Evolutionary conservation across 2,888 invertebrate genomes (phyloP), one percentile per base, ranked within the genome.

Genomic region (Heliconius erato): DNA sequence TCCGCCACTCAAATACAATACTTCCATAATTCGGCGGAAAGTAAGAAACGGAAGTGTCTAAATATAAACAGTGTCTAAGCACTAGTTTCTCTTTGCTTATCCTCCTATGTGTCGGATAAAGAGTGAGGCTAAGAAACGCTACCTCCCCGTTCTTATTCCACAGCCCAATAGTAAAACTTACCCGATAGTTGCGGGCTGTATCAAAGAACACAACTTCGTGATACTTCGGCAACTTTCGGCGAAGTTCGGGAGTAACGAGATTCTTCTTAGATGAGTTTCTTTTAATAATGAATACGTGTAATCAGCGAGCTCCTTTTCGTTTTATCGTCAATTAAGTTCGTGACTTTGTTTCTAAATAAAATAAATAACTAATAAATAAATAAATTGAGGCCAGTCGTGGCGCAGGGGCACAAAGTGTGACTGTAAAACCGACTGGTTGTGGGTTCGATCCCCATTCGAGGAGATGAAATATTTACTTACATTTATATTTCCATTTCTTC

Each of bases 151-250:
- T 9, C 87, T 90, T 90, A 84, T 4, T 85, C 91, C 90, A 89
- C 49, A 85, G 77, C 28, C 79, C 83, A 82, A 87, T 87, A 87
- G 87, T 86, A 87, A 91, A 92, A 93, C 91, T 92, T 91, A 89
- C 87, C 90, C 92, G 91, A 92, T 92, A 93, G 91, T 91, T 91
- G 90, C 89, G 88, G 89, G 89, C 88, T 89, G 89, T 89, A 90
- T 91, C 90, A 91, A 91, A 91, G 91, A 88, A 86, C 87, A 85
- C 88, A 87, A 89, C 87, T 89, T 89, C 86, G 89, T 85, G 85
- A 90, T 89, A 90, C 90, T 88, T 90, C 88, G 87, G 86, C 87
- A 89, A 90, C 88, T 90, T 88, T 86, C 87, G 86, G 72, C 82
- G 87, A 91, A 88, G 89, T 87, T 86, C 85, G 86, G 79, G 79